Base-by-base conservation (phyloP, 2,888 invertebrate genomes). In the Hyposoter didymator region DNA sequence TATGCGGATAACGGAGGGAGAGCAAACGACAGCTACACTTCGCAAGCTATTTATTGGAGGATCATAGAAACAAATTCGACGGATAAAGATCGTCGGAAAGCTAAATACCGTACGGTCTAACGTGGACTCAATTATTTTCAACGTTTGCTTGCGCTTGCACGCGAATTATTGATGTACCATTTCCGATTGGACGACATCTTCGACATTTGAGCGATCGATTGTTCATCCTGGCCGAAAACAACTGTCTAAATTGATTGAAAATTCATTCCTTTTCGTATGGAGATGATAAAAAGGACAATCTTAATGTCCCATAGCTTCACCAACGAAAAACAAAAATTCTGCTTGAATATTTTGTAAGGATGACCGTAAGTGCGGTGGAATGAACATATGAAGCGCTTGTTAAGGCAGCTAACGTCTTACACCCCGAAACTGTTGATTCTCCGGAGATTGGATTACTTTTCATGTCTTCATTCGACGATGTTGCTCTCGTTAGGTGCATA, bases 31-130 rank as follows among this genome's bases (percentile, higher is more conserved):
- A 62, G 17, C 55, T 35, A 72, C 43, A 32, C 35, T 55, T 43
- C n/a, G 55, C 52, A 14, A 49, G 49, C 55, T 39, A 80, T 52
- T 52, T 80, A 80, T 73, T 72, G 66, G 39, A 81, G 55, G 76
- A 79, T 45, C 59, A 79, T 39, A 59, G 73, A 47, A 55, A 55
- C 28, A 67, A 52, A 66, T 66, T 22, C 55, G 45, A 14, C 59
- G 59, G 12, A 28, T 28, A 28, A 4, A 12, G 28, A 28, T 28
- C 22, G 59, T 2, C 28, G 5, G 6, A 5, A 59, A 59, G 28
- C 8, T 5, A 59, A 59, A 59, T 12, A 28, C 6, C 28, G 0
- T 12, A 14, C 12, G 14, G n/a, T 59, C 28, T 59, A 28, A 28
- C 12, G 8, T 14, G 28, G 14, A 28, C 3, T 5, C 1, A 14